Percentiles rank a stretch among this genome's conserved stretches.
Evolutionary conservation across 2,797 vertebrate genomes (phyloP).

Genomic region (Cyprinodon diabolis): DNA sequence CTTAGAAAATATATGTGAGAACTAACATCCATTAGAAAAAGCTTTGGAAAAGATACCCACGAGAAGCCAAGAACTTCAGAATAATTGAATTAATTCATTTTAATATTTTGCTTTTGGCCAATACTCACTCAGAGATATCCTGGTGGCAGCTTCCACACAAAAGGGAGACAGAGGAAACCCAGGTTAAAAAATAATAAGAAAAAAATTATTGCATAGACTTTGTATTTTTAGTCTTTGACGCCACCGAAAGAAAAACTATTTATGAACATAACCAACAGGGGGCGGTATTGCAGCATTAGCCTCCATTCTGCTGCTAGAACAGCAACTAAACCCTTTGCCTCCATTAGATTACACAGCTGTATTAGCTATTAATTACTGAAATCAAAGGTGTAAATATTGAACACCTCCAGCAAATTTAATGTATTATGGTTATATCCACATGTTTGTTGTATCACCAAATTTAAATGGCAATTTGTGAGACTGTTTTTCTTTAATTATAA

Average conservation of each 20-base stretch:
- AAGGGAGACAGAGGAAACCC: conserved; percentile 62
- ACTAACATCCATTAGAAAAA: background rate
- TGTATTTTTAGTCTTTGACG: background rate
- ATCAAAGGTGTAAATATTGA: background rate
- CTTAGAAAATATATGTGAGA: background rate
- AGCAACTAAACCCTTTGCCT: background rate
- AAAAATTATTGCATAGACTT: background rate
- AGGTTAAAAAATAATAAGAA: conserved; percentile 56
- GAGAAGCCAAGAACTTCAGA: background rate
- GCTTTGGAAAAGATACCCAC: background rate
- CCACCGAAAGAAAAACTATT: background rate
- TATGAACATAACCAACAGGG: conserved; percentile 45
- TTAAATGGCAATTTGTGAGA: too few species aligned
- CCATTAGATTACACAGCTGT: background rate
- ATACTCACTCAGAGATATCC: conserved; percentile 56
- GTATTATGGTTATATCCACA: too few species aligned
- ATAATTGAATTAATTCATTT: too few species aligned
- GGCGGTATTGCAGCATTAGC: conserved; percentile 42
- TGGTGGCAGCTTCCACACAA: conserved; percentile 6
- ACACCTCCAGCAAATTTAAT: too few species aligned
- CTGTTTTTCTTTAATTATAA: background rate
- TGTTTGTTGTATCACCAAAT: conserved; percentile 4
- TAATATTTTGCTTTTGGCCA: background rate
- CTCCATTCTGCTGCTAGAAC: background rate
- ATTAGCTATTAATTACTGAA: background rate